Percentiles rank a stretch among this genome's conserved stretches.
Evolutionary conservation across 2,797 vertebrate genomes (phyloP).

Genomic region (Tachyglossus aculeatus): DNA sequence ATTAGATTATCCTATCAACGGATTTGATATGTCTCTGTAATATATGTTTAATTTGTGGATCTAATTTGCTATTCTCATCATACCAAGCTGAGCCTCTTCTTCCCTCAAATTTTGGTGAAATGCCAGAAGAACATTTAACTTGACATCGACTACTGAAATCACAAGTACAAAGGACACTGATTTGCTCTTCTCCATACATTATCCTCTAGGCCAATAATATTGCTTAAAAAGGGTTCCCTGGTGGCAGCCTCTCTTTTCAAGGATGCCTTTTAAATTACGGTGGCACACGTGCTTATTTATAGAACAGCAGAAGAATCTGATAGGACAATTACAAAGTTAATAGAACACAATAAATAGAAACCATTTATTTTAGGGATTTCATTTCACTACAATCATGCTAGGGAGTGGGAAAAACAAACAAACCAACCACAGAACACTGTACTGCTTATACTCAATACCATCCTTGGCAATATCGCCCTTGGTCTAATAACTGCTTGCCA

Average conservation of each 20-base stretch:
- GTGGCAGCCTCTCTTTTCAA: not conserved
- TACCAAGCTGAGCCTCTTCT: not conserved
- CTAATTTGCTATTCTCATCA: not conserved
- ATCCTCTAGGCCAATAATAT: not conserved
- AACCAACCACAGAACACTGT: not conserved
- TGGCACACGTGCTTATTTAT: not conserved
- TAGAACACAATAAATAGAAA: not conserved
- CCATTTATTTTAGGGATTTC: not conserved
- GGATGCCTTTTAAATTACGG: no score
- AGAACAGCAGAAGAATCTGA: no score
- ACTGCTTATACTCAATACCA: no score
- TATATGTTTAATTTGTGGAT: not conserved
- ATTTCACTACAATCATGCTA: not conserved
- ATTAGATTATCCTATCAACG: fast-evolving
- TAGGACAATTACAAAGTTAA: not conserved
- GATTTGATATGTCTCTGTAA: not conserved
- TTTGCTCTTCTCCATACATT: not conserved
- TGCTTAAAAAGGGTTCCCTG: not conserved
- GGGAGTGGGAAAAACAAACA: not conserved
- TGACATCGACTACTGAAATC: not conserved
- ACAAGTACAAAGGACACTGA: not conserved
- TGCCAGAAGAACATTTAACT: not conserved
- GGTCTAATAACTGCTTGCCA: no score
- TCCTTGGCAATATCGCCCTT: not conserved
- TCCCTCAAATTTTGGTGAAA: not conserved